Percentiles rank a stretch among this genome's conserved stretches.
Evolutionary conservation across 1,140 invertebrate genomes (phyloP).

Genomic region (Magallana ariakensis): DNA sequence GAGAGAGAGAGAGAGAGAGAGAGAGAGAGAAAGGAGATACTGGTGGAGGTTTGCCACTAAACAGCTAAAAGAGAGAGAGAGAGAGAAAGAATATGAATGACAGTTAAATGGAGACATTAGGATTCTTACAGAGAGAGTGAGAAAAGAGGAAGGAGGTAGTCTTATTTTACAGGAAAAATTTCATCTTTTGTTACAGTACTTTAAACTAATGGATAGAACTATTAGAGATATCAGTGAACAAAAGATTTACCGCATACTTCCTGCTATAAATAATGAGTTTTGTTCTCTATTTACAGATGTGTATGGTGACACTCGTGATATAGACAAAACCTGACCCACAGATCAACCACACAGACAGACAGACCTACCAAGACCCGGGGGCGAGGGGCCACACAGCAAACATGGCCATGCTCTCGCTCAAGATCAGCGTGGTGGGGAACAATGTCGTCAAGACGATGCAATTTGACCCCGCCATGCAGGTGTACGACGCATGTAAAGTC

Average conservation of each 20-base stretch:
- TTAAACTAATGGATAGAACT: no score
- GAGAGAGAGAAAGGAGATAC: no score
- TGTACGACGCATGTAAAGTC: conserved; percentile 96
- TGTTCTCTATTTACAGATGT: neutral
- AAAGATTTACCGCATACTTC: no score
- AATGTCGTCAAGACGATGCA: conserved; percentile 98
- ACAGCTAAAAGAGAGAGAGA: neutral
- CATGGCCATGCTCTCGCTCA: conserved; percentile 87
- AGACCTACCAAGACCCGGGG: neutral
- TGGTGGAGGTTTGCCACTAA: no score
- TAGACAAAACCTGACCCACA: neutral
- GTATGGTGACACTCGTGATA: neutral
- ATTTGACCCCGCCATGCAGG: conserved; percentile 95
- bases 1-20: no score
- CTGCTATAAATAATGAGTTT: no score
- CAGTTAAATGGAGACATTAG: neutral
- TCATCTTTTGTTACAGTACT: no score
- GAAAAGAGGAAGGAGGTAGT: neutral
- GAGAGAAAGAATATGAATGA: neutral
- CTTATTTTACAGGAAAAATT: no score
- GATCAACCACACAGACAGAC: neutral
- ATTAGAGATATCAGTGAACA: no score
- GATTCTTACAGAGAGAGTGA: neutral
- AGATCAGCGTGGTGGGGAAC: conserved; percentile 95
- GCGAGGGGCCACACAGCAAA: conserved; percentile 48